A percentile compares a stretch with the other conserved stretches of the same genome.
Conservation (phyloP, 2,113 vertebrate species). For the Thalassoma bifasciatum region DNA sequence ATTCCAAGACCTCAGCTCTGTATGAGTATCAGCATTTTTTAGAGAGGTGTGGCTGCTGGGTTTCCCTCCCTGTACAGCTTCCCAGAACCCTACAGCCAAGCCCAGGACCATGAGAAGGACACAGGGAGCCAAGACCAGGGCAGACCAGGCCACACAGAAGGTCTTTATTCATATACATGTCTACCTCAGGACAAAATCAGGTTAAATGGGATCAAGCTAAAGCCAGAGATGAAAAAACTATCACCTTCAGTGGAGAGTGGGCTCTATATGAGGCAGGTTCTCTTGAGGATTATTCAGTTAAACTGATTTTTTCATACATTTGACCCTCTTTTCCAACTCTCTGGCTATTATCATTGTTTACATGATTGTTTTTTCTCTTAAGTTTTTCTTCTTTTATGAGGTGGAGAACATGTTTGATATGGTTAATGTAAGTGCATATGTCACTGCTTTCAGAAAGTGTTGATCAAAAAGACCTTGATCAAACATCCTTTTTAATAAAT, state of each 20-base stretch:
- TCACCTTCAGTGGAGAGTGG: constrained; percentile 3
- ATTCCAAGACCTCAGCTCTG: constrained; percentile 47
- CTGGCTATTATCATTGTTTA: no score
- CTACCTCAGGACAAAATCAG: constrained; percentile 2
- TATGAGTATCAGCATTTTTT: constrained; percentile 74
- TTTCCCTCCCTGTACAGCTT: constrained; percentile 55
- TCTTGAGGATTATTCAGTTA: not conserved
- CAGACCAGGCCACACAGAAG: constrained; percentile 66
- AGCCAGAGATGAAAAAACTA: constrained; percentile 10
- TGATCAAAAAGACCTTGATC: no score
- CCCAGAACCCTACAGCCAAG: constrained; percentile 58
- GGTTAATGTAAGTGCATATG: no score
- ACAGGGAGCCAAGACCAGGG: constrained; percentile 24
- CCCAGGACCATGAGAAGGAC: constrained; percentile 45
- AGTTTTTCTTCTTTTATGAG: no score
- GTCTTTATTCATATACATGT: constrained; percentile 24
- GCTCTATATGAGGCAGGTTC: not conserved
- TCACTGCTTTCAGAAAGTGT: no score
- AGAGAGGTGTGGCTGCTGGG: constrained; percentile 72
- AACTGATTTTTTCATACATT: not conserved
- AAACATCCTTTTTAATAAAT: no score
- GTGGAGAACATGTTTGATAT: no score
- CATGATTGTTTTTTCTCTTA: no score
- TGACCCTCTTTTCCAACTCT: no score
- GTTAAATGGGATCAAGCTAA: not conserved